Conservation (phyloP, 1,140 invertebrate genomes). For the Hirudo medicinalis region DNA sequence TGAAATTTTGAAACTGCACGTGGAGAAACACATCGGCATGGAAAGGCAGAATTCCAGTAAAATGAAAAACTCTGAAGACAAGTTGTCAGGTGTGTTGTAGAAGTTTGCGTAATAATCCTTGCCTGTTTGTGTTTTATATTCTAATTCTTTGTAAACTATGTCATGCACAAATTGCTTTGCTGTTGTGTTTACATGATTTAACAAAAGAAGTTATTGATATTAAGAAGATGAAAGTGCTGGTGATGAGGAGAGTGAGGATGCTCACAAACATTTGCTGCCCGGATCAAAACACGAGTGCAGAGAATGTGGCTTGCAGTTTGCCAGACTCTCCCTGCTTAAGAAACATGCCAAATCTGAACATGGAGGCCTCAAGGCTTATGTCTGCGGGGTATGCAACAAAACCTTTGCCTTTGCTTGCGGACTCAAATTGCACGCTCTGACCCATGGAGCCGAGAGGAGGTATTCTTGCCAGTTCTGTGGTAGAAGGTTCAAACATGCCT, state of each 20-base stretch:
- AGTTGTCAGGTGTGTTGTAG: not conserved
- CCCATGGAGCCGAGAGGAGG: conserved; percentile 4
- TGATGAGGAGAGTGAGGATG: not conserved
- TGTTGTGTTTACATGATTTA: no score
- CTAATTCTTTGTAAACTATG: no score
- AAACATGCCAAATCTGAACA: conserved; percentile 3
- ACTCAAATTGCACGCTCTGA: not conserved
- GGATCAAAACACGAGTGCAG: not conserved
- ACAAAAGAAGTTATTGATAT: no score
- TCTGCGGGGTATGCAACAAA: conserved; percentile 1
- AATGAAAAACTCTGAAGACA: not conserved
- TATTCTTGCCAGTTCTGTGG: conserved; percentile 10
- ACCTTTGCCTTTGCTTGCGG: conserved; percentile 9
- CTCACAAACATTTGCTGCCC: not conserved
- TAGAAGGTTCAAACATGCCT: conserved; percentile 4
- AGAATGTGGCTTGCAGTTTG: conserved; percentile 6
- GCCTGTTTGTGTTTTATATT: no score
- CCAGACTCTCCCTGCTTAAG: not conserved
- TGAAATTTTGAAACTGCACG: conserved; percentile 6
- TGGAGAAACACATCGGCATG: conserved; percentile 8
- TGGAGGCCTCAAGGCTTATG: not conserved
- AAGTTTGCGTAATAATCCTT: no score
- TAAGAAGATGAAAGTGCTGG: not conserved
- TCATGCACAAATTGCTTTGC: no score
- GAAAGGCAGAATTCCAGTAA: not conserved